A percentile compares a stretch with the other conserved stretches of the same genome.
These are phyloP conservation scores for Nemurella pictetii DNA, from an alignment of 2,888 invertebrate species.

Conservation along the genomic window DNA sequence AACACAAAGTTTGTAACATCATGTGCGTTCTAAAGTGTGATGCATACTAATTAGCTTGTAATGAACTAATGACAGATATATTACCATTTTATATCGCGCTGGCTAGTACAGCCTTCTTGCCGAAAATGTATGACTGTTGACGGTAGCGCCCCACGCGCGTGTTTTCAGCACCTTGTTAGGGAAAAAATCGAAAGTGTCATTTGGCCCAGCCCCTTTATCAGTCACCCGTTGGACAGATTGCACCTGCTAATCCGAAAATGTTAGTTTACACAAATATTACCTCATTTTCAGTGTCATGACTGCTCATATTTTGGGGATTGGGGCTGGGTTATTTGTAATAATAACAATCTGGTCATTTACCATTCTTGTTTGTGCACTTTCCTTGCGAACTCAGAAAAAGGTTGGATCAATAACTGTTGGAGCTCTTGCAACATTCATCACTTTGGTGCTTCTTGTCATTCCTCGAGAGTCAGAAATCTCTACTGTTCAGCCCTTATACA, in stretches of 20 bases:
- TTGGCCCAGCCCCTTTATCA: not conserved
- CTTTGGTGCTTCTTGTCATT: slow-evolving; percentile 62
- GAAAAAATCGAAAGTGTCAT: not conserved
- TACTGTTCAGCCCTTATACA: slow-evolving; percentile 50
- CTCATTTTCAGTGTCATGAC: slow-evolving; percentile 47
- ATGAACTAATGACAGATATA: not conserved
- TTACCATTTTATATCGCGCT: not conserved
- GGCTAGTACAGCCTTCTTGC: not conserved
- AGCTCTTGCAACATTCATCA: slow-evolving; percentile 57
- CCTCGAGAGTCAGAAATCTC: slow-evolving; percentile 55
- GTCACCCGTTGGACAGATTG: not conserved
- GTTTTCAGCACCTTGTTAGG: not conserved
- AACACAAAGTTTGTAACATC: not conserved
- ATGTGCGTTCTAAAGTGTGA: not conserved
- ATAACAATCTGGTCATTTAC: slow-evolving; percentile 66
- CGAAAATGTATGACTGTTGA: not conserved
- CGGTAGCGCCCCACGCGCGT: not conserved
- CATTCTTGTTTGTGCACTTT: slow-evolving; percentile 64
- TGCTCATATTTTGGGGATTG: slow-evolving; percentile 57
- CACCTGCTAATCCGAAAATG: not conserved
- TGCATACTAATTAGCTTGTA: not conserved
- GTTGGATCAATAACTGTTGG: slow-evolving; percentile 64
- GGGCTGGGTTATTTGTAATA: slow-evolving; percentile 68
- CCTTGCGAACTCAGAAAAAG: slow-evolving; percentile 66
- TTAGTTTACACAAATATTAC: not conserved